Evolutionary conservation across 1,140 invertebrate species (phyloP).

Genomic region (Lepidurus couesii): DNA sequence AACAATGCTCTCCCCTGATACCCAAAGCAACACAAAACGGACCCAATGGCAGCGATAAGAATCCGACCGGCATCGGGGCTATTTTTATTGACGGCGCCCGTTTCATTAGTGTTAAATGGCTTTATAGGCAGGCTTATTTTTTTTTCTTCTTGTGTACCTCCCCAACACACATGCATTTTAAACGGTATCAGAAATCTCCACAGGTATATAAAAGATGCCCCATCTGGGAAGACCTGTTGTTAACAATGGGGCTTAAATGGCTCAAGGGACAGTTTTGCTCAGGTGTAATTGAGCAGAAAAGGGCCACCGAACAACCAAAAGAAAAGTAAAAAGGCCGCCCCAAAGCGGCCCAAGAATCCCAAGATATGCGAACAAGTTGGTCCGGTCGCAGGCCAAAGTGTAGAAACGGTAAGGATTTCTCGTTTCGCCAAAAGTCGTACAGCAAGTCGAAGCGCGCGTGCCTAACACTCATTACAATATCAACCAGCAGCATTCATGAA

Average conservation of each 20-base stretch:
- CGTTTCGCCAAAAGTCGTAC: background rate
- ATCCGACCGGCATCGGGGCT: background rate
- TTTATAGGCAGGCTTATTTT: constrained; percentile 11
- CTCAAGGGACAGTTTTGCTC: background rate
- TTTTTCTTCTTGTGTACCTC: background rate
- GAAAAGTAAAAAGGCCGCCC: background rate
- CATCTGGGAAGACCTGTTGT: background rate
- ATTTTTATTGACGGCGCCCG: background rate
- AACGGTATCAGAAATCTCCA: background rate
- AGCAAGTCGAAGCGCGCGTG: constrained; percentile 16
- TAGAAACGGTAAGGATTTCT: background rate
- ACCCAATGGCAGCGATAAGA: background rate
- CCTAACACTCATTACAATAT: constrained; percentile 16
- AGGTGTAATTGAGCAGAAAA: constrained; percentile 18
- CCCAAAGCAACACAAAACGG: background rate
- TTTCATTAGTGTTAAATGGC: constrained; percentile 13
- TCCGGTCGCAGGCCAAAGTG: background rate
- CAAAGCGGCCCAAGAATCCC: background rate
- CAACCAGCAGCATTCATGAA: constrained; percentile 10
- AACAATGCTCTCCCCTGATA: background rate
- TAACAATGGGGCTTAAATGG: background rate
- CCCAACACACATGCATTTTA: no score
- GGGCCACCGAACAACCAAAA: background rate
- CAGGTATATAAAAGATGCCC: background rate
- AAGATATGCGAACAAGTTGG: background rate